Evolutionary conservation across 30 jellyfish, hydroid and myxozoan genomes (phyloP).

Genomic region (Pseudorhiza aurosa): DNA sequence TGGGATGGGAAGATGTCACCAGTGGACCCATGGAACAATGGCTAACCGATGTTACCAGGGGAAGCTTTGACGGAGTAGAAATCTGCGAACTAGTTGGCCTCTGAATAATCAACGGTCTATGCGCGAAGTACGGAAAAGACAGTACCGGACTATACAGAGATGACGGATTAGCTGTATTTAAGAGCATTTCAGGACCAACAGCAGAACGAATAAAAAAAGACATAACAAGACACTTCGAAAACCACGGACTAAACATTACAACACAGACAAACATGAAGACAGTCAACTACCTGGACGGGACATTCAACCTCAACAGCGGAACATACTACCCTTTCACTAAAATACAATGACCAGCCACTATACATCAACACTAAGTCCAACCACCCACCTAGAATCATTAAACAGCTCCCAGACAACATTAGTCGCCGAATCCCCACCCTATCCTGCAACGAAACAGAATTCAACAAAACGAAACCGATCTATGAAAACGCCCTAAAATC

Average conservation of each 20-base stretch:
- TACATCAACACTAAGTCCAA: constrained; percentile 57
- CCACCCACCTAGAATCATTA: constrained; percentile 73
- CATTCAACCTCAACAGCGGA: constrained; percentile 44
- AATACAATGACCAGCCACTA: constrained; percentile 48
- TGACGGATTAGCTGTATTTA: constrained; percentile 70
- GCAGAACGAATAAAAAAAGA: constrained; percentile 49
- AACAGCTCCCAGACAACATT: constrained; percentile 21
- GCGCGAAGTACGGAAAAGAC: constrained; percentile 21
- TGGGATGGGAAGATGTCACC: too few relatives aligned
- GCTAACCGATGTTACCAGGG: too few relatives aligned
- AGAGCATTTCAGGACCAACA: constrained; percentile 40
- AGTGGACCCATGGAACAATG: too few relatives aligned
- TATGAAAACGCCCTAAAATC: constrained; percentile 63
- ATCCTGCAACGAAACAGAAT: constrained; percentile 66
- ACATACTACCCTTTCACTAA: constrained; percentile 66
- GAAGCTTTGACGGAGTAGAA: constrained; percentile 66
- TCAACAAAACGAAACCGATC: constrained; percentile 64
- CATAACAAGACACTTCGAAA: background rate
- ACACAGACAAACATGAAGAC: constrained; percentile 52
- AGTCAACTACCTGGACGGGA: constrained; percentile 66
- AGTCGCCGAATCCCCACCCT: constrained; percentile 48
- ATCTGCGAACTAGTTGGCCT: constrained; percentile 73
- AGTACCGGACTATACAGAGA: constrained; percentile 72
- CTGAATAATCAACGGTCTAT: constrained; percentile 24
- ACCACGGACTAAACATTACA: constrained; percentile 60